Percentiles rank a stretch among this genome's conserved stretches.
Evolutionary conservation across 2,797 vertebrate species (phyloP).

Genomic region (Oreochromis grahami): DNA sequence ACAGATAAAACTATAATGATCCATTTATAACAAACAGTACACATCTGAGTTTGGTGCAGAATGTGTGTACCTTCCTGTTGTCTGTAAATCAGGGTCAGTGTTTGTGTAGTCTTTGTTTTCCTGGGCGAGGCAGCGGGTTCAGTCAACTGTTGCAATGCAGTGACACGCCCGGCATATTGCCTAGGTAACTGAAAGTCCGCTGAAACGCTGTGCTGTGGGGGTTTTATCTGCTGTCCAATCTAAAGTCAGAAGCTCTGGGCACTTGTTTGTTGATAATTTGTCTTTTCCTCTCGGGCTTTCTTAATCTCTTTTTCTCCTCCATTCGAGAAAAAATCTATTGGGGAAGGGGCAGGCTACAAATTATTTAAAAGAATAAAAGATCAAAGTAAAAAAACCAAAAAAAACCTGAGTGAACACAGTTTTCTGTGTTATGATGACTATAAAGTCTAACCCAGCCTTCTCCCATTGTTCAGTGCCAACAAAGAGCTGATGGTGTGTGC

Average conservation of each 20-base stretch:
- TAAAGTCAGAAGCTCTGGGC: slow-evolving; percentile 22
- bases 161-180: slow-evolving; percentile 56
- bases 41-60: not conserved
- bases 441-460: not conserved
- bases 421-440: not conserved
- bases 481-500: not conserved
- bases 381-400: not conserved
- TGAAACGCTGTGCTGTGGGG: slow-evolving; percentile 1
- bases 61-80: not conserved
- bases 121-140: slow-evolving; percentile 52
- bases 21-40: not conserved
- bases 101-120: slow-evolving; percentile 58
- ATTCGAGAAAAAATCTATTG: not conserved
- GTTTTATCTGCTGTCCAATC: slow-evolving; percentile 53
- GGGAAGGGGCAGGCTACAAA: not conserved
- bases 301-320: not conserved
- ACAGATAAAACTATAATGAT: not conserved
- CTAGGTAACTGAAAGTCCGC: slow-evolving; percentile 51
- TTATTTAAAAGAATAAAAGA: not conserved
- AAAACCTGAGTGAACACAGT: not conserved
- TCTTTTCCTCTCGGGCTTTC: not conserved
- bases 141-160: slow-evolving; percentile 58
- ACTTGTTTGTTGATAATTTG: slow-evolving; percentile 12
- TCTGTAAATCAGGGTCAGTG: slow-evolving; percentile 42
- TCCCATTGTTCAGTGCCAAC: not conserved